These are phyloP conservation scores for Ifrita kowaldi DNA, from an alignment of 2,113 vertebrate species.

Conservation along the genomic window DNA sequence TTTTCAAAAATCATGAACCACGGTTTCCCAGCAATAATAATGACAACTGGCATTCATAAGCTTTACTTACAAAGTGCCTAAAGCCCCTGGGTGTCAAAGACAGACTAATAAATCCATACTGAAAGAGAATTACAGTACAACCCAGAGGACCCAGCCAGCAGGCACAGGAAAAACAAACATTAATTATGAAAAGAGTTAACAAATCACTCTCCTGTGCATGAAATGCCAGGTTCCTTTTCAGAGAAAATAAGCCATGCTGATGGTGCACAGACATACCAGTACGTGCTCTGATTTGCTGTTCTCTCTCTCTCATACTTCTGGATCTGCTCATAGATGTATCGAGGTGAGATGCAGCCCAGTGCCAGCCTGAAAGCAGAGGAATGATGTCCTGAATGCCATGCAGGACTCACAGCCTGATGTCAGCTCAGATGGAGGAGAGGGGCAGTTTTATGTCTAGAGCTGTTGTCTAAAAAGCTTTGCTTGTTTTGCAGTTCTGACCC, in stretches of 20 bases:
- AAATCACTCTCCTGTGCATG: neutral
- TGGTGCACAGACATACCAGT: slow-evolving; percentile 71
- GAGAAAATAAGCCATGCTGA: neutral
- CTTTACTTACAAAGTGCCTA: neutral
- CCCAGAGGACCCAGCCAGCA: neutral
- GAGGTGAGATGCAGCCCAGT: slow-evolving; percentile 79
- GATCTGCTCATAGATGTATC: slow-evolving; percentile 80
- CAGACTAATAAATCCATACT: neutral
- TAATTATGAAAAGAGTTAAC: neutral
- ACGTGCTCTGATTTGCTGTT: slow-evolving; percentile 80
- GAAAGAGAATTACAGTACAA: neutral
- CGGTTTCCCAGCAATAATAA: neutral
- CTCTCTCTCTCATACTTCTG: slow-evolving; percentile 76
- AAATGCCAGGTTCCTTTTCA: neutral
- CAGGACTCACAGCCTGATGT: neutral
- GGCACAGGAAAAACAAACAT: neutral
- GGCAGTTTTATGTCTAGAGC: neutral
- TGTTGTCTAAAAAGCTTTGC: neutral
- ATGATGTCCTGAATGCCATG: neutral
- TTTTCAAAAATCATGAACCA: neutral
- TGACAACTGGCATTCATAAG: neutral
- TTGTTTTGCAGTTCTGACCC: neutral
- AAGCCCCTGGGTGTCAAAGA: neutral
- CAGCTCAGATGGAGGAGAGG: neutral
- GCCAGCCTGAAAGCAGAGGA: slow-evolving; percentile 74